Base-by-base conservation (phyloP, 2,113 vertebrate genomes). In the Chinchilla lanigera region DNA sequence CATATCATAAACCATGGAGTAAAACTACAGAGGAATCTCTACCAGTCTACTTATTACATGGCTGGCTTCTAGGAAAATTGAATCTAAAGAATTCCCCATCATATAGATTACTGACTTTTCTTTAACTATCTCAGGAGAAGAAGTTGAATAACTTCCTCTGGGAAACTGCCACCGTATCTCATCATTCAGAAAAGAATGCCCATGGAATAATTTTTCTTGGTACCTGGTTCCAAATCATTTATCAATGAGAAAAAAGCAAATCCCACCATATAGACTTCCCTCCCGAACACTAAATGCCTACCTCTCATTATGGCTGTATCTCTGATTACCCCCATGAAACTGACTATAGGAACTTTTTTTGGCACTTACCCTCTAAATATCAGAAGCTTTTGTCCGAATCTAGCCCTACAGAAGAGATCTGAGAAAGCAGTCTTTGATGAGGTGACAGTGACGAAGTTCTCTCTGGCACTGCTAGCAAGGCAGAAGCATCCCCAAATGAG, bases 341-440 rank as follows among this genome's bases (percentile, higher is more conserved):
- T 60, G 61, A 54, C 71, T 63, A 16, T 4, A 96, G 78, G 50
- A 95, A 96, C 92, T 90, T 93, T 89, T 60, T 50, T 67, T 97
- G 94, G 78, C 95, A 96, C 97, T 98, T 98, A 98, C 97, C 97
- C 97, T 97, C 95, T 92, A 93, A 84, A 91, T 89, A 69, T 80
- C 94, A 89, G 86, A 96, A 86, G 96, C 96, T 94, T 86, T 67
- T 95, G 90, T 96, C 89, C 2, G 50, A 93, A 94, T 82, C 93
- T 92, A 93, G 83, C 94, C 86, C 96, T 93, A 84, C 44, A 92
- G 80, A 67, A 97, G 80, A 95, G 78, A 83, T 78, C 56, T 85
- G 73, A 56, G 41, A 93, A 81, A 92, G 86, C 83, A 90, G 92
- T 85, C 97, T 97, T 60, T 89, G 97, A 81, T 87, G 97, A 96